phyloP scores from a whole-genome alignment of 2,797 vertebrate species.

The Hoplostethus atlanticus region DNA sequence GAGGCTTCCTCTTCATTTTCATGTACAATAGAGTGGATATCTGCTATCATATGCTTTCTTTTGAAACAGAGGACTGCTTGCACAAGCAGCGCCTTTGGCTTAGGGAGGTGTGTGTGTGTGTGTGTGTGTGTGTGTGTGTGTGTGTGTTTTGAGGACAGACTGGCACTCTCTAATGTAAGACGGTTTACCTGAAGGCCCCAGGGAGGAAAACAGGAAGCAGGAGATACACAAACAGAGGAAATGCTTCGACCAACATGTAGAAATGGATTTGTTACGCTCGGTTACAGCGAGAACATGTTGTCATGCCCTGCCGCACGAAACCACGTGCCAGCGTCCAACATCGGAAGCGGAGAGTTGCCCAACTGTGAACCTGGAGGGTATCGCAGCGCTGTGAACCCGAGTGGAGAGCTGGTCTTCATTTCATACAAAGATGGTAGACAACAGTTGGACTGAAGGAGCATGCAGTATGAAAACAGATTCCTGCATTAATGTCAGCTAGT shows the following conservation, averaged over 20 bases:
- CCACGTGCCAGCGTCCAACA: background rate
- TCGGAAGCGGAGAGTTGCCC: background rate
- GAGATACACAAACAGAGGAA: conserved; percentile 35
- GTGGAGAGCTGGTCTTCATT: background rate
- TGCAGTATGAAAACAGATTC: background rate
- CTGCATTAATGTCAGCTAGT: too few species aligned
- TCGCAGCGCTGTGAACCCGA: background rate
- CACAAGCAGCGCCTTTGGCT: background rate
- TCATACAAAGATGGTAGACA: background rate
- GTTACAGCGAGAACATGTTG: conserved; percentile 1
- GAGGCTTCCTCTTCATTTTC: background rate
- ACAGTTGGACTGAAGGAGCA: background rate
- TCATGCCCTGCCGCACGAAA: background rate
- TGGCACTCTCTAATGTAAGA: conserved; percentile 1
- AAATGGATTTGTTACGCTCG: conserved; percentile 45
- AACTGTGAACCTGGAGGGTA: background rate
- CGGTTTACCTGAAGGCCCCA: conserved; percentile 33
- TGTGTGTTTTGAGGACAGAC: conserved; percentile 30
- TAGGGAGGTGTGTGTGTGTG: background rate
- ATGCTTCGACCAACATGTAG: conserved; percentile 1
- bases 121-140: conserved; percentile 8
- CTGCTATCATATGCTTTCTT: background rate
- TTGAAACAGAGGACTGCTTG: background rate
- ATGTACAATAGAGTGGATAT: background rate
- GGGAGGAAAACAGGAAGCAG: conserved; percentile 24